Evolutionary conservation across 2,888 invertebrate genomes (phyloP).

Genomic region (Cosmia pyralina): DNA sequence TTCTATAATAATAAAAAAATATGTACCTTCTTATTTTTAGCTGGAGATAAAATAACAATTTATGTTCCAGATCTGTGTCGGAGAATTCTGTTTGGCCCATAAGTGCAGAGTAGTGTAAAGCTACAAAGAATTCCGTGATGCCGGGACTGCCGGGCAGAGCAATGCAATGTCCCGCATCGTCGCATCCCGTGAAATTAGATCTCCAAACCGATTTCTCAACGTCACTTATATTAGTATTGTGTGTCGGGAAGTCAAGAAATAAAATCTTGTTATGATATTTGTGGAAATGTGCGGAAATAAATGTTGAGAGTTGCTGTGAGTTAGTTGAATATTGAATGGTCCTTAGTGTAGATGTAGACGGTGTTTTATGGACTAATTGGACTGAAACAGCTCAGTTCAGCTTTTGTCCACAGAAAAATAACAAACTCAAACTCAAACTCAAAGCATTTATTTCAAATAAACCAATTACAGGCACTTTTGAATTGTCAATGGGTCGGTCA

Average conservation of each 20-base stretch:
- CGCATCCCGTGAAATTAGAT: slow-evolving; percentile 56
- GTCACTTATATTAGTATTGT: slow-evolving; percentile 55
- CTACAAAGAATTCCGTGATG: slow-evolving; percentile 32
- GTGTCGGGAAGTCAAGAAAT: slow-evolving; percentile 38
- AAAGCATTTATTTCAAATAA: no score
- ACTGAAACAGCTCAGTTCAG: no score
- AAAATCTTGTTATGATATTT: slow-evolving; percentile 48
- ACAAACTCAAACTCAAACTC: no score
- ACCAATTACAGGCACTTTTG: no score
- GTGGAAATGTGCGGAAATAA: slow-evolving; percentile 25
- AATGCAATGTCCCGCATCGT: slow-evolving; percentile 59
- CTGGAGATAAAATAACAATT: not conserved
- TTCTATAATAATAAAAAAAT: not conserved
- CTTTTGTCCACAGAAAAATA: no score
- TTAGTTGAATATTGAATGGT: not conserved
- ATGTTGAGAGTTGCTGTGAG: slow-evolving; percentile 10
- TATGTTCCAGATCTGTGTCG: slow-evolving; percentile 9
- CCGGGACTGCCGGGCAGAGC: slow-evolving; percentile 31
- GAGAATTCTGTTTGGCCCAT: slow-evolving; percentile 20
- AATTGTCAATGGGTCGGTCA: no score
- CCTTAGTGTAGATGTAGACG: no score
- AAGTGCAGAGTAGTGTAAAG: slow-evolving; percentile 33
- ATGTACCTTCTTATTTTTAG: not conserved
- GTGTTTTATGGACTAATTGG: no score
- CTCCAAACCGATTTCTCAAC: slow-evolving; percentile 53